Evolutionary conservation across 2,113 vertebrate species (phyloP).

Genomic region (Acrocephalus kingi): DNA sequence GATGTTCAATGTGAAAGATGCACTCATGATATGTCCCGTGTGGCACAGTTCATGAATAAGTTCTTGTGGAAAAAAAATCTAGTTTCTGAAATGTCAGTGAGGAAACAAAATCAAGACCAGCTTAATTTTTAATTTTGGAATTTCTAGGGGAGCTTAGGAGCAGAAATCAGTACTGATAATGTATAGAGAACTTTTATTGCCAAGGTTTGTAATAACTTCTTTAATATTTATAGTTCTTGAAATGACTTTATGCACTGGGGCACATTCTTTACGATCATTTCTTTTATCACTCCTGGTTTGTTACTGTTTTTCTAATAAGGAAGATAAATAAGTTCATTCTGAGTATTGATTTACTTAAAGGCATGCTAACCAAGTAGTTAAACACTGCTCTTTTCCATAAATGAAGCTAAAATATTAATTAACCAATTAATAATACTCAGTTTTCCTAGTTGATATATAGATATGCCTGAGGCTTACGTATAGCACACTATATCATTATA

Average conservation of each 20-base stretch:
- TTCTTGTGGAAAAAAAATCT: background rate
- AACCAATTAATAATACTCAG: slow-evolving; percentile 43
- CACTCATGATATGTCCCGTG: background rate
- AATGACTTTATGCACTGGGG: slow-evolving; percentile 12
- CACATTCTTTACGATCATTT: slow-evolving; percentile 31
- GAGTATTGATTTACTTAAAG: slow-evolving; percentile 63
- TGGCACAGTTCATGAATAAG: background rate
- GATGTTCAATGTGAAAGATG: background rate
- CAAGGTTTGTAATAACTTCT: slow-evolving; percentile 24
- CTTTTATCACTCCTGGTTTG: slow-evolving; percentile 18
- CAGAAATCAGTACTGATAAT: background rate
- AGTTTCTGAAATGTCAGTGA: background rate
- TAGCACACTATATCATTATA: background rate
- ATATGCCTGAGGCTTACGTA: background rate
- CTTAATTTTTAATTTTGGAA: background rate
- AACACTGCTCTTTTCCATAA: slow-evolving; percentile 44
- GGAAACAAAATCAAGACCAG: background rate
- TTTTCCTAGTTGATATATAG: slow-evolving; percentile 7
- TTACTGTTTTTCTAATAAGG: slow-evolving; percentile 28
- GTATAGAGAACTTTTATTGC: slow-evolving; percentile 9
- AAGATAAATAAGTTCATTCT: slow-evolving; percentile 50
- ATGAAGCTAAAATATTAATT: slow-evolving; percentile 64
- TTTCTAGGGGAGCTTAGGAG: background rate
- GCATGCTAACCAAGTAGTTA: slow-evolving; percentile 57
- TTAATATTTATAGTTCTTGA: slow-evolving; percentile 52